Evolutionary conservation across 2,888 invertebrate genomes (phyloP), one percentile per base, ranked within the genome.

Genomic region (Drosophila antonietae): DNA sequence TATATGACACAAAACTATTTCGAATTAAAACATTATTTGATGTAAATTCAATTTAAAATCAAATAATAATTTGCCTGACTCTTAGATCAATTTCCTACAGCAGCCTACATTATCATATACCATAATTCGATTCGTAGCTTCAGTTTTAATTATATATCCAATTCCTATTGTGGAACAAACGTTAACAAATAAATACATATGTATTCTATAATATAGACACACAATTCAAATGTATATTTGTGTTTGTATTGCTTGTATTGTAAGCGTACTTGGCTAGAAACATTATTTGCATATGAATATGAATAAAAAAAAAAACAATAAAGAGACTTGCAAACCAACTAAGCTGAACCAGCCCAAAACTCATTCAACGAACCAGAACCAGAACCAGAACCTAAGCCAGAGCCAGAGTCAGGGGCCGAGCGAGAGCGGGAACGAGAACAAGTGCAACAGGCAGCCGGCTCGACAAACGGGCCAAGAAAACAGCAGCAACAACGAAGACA

Each of bases 391-490:
- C 66, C 15, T 28, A n/a, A 39, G 4, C 66, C 61, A 70, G 65
- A 71, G 63, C 14, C 37, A 0, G 37, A 39, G 37, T 2, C 41
- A n/a, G 41, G n/a, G 41, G 41, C 41, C 41, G 66, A 72, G 65
- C 41, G 18, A 20, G 44, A 55, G 7, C 12, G 39, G n/a, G 55
- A 43, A 44, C 14, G 73, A 65, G 75, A 79, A 73, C 80, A 76
- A 73, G 73, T 78, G 78, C 79, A 78, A 69, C 79, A 79, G 68
- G 79, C 78, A 73, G 76, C 41, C 65, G 67, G 68, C 55, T 63
- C 53, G 18, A 68, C 52, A 83, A 80, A 67, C 78, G 55, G 81
- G 71, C 78, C 79, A 75, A 71, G 73, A 73, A 59, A 55, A 35
- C 60, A 57, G 20, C 64, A 51, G 31, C 57, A 58, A 39, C 52